Evolutionary conservation across 1,140 invertebrate genomes (phyloP).

Genomic region (Augochlora pura): DNA sequence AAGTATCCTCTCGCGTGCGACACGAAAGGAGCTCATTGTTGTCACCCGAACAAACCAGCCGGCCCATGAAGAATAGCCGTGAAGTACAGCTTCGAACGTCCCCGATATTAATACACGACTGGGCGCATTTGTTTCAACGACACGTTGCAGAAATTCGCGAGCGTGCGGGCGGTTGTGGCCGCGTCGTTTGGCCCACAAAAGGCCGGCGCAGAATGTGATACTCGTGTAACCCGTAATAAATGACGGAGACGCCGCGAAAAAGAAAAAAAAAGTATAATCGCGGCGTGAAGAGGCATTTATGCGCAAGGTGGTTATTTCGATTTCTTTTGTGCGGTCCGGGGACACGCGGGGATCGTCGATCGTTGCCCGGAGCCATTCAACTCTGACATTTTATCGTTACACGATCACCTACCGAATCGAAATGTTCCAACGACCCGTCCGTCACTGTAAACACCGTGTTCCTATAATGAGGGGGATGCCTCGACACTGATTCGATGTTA

Average conservation of each 20-base stretch:
- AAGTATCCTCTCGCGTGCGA: conserved; percentile 39
- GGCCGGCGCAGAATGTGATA: conserved; percentile 26
- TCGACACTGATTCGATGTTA: background rate
- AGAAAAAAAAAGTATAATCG: conserved; percentile 48
- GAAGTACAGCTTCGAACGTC: background rate
- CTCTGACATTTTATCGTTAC: conserved; percentile 41
- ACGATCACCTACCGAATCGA: conserved; percentile 14
- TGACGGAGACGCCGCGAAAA: conserved; percentile 26
- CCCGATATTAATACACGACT: conserved; percentile 7
- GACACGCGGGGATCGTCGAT: conserved; percentile 25
- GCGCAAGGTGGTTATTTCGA: conserved; percentile 40
- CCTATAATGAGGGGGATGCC: background rate
- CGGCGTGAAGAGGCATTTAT: conserved; percentile 19
- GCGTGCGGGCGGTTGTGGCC: background rate
- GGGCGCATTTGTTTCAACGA: background rate
- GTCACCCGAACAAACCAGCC: conserved; percentile 3
- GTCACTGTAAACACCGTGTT: conserved; percentile 5
- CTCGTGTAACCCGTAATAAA: conserved; percentile 33
- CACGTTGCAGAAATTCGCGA: background rate
- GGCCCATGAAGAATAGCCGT: background rate
- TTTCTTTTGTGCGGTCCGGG: conserved; percentile 3
- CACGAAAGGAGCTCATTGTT: conserved; percentile 25
- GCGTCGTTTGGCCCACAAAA: conserved; percentile 9
- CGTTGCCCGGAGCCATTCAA: conserved; percentile 5
- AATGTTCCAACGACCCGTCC: background rate